phyloP scores from a whole-genome alignment of 2,888 invertebrate species.

The Ormyrus rosae region DNA sequence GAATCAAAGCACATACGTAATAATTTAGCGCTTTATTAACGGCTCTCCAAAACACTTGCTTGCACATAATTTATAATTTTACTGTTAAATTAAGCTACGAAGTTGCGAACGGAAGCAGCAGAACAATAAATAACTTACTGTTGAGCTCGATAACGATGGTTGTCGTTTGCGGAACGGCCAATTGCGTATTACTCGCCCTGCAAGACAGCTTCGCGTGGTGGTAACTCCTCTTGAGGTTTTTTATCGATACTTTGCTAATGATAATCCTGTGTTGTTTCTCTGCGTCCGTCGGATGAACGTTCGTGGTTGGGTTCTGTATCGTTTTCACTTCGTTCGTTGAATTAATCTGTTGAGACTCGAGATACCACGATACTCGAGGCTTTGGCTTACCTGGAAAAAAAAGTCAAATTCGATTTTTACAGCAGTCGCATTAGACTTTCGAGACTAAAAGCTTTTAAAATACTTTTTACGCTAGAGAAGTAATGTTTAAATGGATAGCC shows the following conservation, averaged over 20 bases:
- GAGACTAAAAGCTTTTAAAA: too few relatives aligned
- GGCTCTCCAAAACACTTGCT: neutral
- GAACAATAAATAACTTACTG: conserved; percentile 81
- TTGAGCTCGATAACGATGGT: conserved; percentile 90
- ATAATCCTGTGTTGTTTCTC: conserved; percentile 24
- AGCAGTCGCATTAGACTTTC: too few relatives aligned
- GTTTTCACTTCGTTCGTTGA: conserved; percentile 85
- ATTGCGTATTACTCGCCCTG: conserved; percentile 91
- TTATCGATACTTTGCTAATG: conserved; percentile 88
- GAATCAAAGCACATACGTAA: too few relatives aligned
- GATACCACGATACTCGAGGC: conserved; percentile 89
- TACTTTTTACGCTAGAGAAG: too few relatives aligned
- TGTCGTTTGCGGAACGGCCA: conserved; percentile 87
- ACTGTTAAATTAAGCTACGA: neutral
- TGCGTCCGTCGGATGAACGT: neutral
- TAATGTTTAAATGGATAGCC: neutral
- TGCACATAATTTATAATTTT: neutral
- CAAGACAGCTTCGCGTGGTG: conserved; percentile 90
- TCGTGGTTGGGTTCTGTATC: conserved; percentile 58
- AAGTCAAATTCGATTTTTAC: neutral
- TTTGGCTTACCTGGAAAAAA: conserved; percentile 82
- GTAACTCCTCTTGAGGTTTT: conserved; percentile 89
- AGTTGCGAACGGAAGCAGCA: neutral
- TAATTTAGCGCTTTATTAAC: neutral
- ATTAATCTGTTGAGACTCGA: conserved; percentile 81